Evolutionary conservation across 1,140 invertebrate genomes (phyloP).

Genomic region (Calliopsis andreniformis): DNA sequence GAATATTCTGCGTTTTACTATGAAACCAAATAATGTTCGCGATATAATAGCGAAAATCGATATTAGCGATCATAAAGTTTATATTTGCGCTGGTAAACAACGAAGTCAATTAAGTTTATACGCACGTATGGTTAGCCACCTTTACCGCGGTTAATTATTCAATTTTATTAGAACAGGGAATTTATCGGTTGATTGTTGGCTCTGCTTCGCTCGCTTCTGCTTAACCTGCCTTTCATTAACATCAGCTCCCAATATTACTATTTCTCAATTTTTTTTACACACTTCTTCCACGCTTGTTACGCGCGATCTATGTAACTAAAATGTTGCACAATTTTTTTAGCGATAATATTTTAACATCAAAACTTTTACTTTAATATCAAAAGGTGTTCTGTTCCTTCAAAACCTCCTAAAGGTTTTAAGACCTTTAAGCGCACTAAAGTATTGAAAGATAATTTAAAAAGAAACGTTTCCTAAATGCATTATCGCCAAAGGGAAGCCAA

Average conservation of each 20-base stretch:
- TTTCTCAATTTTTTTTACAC: neutral
- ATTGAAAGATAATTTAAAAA: too few relatives aligned
- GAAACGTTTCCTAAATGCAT: too few relatives aligned
- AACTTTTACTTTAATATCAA: too few relatives aligned
- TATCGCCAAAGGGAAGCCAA: too few relatives aligned
- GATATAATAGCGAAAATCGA: neutral
- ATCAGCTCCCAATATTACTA: neutral
- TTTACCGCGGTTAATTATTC: neutral
- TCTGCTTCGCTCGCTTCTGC: neutral
- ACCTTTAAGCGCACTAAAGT: too few relatives aligned
- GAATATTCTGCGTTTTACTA: neutral
- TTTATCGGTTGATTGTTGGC: neutral
- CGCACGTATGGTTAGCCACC: slow-evolving; percentile 1
- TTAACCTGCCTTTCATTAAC: neutral
- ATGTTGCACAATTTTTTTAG: too few relatives aligned
- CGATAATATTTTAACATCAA: too few relatives aligned
- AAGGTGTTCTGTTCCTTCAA: too few relatives aligned
- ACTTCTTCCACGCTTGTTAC: too few relatives aligned
- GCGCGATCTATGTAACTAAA: too few relatives aligned
- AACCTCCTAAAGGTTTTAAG: too few relatives aligned
- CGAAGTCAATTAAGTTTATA: neutral
- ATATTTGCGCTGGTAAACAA: neutral
- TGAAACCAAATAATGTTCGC: neutral
- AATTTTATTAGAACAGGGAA: slow-evolving; percentile 12
- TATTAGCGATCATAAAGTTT: neutral